Evolutionary conservation across 2,113 vertebrate species (phyloP).

Genomic region (Psittacus erithacus): DNA sequence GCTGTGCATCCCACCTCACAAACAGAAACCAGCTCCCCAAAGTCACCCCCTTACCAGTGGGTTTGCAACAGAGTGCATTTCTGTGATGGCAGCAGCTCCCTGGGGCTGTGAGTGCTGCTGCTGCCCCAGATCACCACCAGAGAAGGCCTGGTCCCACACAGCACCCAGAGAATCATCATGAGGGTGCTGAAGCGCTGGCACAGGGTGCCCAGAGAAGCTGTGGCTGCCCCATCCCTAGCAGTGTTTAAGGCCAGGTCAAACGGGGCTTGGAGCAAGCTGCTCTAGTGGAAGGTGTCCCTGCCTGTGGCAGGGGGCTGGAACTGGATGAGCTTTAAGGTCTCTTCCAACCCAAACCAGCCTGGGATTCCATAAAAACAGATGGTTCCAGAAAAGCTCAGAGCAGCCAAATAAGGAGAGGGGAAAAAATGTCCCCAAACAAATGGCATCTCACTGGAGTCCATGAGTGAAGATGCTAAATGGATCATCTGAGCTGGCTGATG

Average conservation of each 20-base stretch:
- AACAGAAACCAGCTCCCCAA: background rate
- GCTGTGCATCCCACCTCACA: background rate
- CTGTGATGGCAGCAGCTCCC: background rate
- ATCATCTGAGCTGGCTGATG: background rate
- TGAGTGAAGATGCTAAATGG: background rate
- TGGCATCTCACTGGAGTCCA: background rate
- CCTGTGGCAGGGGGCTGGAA: background rate
- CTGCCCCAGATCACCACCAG: background rate
- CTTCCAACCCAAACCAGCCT: background rate
- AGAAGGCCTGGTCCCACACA: background rate
- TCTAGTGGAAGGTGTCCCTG: background rate
- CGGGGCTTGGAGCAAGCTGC: background rate
- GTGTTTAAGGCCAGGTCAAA: background rate
- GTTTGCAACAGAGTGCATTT: background rate
- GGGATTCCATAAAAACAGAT: background rate
- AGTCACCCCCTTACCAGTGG: too few relatives aligned
- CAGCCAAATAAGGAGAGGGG: background rate
- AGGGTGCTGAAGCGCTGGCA: background rate
- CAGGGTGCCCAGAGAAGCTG: background rate
- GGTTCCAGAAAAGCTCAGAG: background rate
- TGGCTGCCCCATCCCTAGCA: background rate
- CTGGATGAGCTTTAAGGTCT: background rate
- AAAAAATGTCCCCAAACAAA: background rate
- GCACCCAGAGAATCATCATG: background rate
- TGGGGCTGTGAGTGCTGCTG: rapidly evolving